These are phyloP conservation scores for Phyllotis vaccarum DNA, from an alignment of 2,797 vertebrate genomes.

Conservation along the genomic window DNA sequence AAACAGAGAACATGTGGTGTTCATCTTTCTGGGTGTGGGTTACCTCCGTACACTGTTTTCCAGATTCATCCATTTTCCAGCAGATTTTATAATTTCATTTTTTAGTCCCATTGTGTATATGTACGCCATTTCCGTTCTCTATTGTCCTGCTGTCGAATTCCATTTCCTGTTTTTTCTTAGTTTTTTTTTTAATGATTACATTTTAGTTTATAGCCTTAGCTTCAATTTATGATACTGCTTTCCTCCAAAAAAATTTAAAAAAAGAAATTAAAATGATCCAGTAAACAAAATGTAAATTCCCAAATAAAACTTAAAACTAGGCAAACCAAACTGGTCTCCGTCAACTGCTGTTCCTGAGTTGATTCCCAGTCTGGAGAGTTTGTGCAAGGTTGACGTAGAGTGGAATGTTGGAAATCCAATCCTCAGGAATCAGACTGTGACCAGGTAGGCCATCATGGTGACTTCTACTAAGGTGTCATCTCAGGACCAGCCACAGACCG, in stretches of 20 bases:
- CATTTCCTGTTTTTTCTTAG: background rate
- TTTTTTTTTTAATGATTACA: background rate
- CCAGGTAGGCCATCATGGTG: background rate
- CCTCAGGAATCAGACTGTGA: background rate
- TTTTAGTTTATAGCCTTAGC: background rate
- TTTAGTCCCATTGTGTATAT: background rate
- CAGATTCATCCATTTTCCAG: background rate
- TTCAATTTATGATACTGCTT: background rate
- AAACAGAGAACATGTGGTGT: background rate
- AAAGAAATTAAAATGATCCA: background rate
- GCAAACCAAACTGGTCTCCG: background rate
- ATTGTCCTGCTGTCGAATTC: background rate
- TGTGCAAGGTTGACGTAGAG: background rate
- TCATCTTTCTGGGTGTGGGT: background rate
- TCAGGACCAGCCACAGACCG: too few relatives aligned
- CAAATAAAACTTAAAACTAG: background rate
- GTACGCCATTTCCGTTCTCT: background rate
- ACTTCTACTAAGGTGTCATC: too few relatives aligned
- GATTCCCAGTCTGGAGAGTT: too few relatives aligned
- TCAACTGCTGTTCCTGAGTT: background rate
- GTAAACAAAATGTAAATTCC: background rate
- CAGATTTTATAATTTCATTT: background rate
- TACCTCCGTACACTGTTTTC: background rate
- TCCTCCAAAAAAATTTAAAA: background rate
- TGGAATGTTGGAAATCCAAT: background rate